Base-by-base conservation (phyloP, 1,140 invertebrate genomes). In the Drosophila fuyamai region DNA sequence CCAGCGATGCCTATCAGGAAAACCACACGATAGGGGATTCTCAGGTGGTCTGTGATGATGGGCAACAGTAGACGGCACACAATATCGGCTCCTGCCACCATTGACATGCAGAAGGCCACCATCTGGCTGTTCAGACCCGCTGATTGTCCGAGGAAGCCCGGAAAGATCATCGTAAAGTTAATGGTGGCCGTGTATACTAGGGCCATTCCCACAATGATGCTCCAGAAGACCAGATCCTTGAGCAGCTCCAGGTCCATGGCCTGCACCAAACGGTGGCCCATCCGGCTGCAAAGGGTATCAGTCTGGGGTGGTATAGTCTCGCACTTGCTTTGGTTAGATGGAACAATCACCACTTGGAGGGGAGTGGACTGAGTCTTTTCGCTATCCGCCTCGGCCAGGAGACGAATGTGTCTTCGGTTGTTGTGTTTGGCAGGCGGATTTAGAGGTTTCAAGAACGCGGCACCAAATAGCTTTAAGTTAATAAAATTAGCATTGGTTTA, bases 101-200 rank as follows among this genome's bases (percentile, higher is more conserved):
- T 93, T 8, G 95, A 95, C 93, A 96, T 95, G 73, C 95, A 95
- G 50, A 93, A 93, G 10, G 95, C 95, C 13, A 95, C 94, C 74
- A 95, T 90, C 57, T 91, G 83, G 79, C 94, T 94, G 43, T 93
- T 92, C 76, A 95, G 88, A 0, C 86, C 77, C 13, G 93, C 93
- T 8, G 93, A 92, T 78, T 94, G 93, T 92, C 94, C 90, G n/a
- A 95, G 82, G 68, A 95, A 96, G 58, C 95, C 94, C 12, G 95
- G 95, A 59, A 94, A 95, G 50, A 96, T 92, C 92, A 96, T 93
- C 62, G 95, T 95, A 79, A 96, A 96, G 79, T 95, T 95, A 16
- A 95, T 93, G 55, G 95, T 95, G 0, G 95, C 94, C 7, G 95
- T 95, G 61, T 95, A 95, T 44, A 94, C 94, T 7, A 96, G 78